phyloP scores from a whole-genome alignment of 2,797 vertebrate genomes.

The Borostomias antarcticus region DNA sequence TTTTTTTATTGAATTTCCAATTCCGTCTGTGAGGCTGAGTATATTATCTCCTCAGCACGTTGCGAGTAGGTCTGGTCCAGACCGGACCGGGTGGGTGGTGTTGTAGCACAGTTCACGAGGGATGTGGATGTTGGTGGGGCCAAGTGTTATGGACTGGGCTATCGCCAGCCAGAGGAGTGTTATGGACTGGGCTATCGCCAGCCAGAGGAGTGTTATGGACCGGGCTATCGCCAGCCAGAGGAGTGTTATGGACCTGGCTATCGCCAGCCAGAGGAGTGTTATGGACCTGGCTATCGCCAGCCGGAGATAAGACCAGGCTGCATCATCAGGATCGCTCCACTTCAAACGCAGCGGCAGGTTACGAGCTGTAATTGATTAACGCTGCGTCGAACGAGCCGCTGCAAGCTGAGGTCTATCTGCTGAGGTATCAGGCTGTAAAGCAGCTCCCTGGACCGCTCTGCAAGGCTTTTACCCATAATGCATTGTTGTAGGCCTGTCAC shows the following conservation, averaged over 20 bases:
- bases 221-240: slow-evolving; percentile 21
- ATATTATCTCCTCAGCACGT: not conserved
- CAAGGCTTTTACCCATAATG: not conserved
- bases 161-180: slow-evolving; percentile 33
- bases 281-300: slow-evolving; percentile 53
- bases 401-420: slow-evolving; percentile 41
- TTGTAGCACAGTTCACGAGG: not conserved
- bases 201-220: slow-evolving; percentile 23
- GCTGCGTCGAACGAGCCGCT: slow-evolving; percentile 35
- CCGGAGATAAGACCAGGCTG: slow-evolving; percentile 58
- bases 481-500: no score
- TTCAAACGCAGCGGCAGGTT: slow-evolving; percentile 64
- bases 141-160: slow-evolving; percentile 8
- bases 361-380: slow-evolving; percentile 72
- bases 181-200: slow-evolving; percentile 56
- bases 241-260: slow-evolving; percentile 12
- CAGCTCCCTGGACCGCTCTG: slow-evolving; percentile 8
- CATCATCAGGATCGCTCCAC: slow-evolving; percentile 55
- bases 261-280: slow-evolving; percentile 40
- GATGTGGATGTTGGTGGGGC: not conserved
- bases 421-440: slow-evolving; percentile 52
- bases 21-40: no score
- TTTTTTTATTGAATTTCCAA: not conserved
- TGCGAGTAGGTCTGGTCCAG: slow-evolving; percentile 10
- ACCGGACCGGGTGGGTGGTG: slow-evolving; percentile 18